Evolutionary conservation across 1,140 invertebrate genomes (phyloP).

Genomic region (Trichoplusia ni): DNA sequence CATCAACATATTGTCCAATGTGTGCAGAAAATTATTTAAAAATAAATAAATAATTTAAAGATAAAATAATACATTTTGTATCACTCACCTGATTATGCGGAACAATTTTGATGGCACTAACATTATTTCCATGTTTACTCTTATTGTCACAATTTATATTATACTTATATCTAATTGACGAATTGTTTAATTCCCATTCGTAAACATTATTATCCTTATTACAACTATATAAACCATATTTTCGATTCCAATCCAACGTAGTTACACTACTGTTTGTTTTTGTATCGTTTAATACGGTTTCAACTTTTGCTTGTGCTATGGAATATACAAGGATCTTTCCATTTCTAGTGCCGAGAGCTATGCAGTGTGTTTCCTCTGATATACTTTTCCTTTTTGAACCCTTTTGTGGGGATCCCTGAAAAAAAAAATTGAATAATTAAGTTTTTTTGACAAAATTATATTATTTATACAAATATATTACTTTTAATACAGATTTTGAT

Average conservation of each 20-base stretch:
- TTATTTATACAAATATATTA: too few species aligned
- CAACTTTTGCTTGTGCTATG: constrained; percentile 83
- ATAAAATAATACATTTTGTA: constrained; percentile 16
- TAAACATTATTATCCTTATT: constrained; percentile 60
- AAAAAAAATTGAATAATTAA: constrained; percentile 31
- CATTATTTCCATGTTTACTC: constrained; percentile 73
- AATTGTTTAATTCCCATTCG: constrained; percentile 69
- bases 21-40: background rate
- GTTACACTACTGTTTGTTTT: constrained; percentile 51
- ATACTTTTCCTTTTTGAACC: constrained; percentile 72
- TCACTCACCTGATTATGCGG: constrained; percentile 81
- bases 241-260: constrained; percentile 71
- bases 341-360: constrained; percentile 85
- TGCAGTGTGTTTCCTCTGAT: constrained; percentile 60
- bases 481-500: too few species aligned
- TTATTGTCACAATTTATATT: constrained; percentile 73
- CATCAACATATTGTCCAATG: too few species aligned
- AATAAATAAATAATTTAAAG: background rate
- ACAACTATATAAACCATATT: constrained; percentile 73
- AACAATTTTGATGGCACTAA: constrained; percentile 85
- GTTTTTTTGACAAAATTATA: too few species aligned
- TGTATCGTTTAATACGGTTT: constrained; percentile 59
- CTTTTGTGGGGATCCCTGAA: constrained; percentile 76
- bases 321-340: constrained; percentile 87
- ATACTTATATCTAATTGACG: constrained; percentile 68